phyloP scores from a whole-genome alignment of 2,888 invertebrate genomes.

The Napeogenes inachia region DNA sequence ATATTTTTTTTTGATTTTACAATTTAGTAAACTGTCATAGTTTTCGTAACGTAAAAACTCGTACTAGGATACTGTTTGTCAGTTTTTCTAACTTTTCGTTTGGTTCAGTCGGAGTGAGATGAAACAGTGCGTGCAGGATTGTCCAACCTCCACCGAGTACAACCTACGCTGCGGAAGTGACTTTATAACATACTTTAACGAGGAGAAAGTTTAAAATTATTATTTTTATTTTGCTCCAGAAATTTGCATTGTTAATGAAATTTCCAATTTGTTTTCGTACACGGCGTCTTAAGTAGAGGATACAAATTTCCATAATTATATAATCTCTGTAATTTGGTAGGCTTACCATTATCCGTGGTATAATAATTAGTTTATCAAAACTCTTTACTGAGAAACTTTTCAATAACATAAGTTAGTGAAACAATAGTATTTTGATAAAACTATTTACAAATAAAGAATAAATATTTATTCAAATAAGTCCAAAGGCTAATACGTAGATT shows the following conservation, averaged over 20 bases:
- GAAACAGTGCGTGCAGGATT: slow-evolving; percentile 20
- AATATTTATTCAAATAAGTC: slow-evolving; percentile 2
- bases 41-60: too few relatives aligned
- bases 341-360: not conserved
- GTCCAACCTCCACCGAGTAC: slow-evolving; percentile 39
- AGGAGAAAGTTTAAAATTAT: slow-evolving; percentile 37
- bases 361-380: not conserved
- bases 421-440: not conserved
- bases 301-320: slow-evolving; percentile 4
- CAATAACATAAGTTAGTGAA: not conserved
- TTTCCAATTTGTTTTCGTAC: slow-evolving; percentile 20
- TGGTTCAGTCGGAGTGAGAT: slow-evolving; percentile 35
- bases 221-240: slow-evolving; percentile 10
- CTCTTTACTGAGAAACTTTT: not conserved
- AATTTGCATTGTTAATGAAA: slow-evolving; percentile 24
- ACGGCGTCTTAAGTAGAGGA: not conserved
- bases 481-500: not conserved
- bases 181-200: slow-evolving; percentile 48
- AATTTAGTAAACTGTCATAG: too few relatives aligned
- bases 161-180: slow-evolving; percentile 45
- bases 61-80: too few relatives aligned
- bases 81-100: not conserved
- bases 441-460: too few relatives aligned
- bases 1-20: too few relatives aligned
- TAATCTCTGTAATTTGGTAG: slow-evolving; percentile 3